Evolutionary conservation across 2,888 invertebrate species (phyloP).

Genomic region (Luperina testacea): DNA sequence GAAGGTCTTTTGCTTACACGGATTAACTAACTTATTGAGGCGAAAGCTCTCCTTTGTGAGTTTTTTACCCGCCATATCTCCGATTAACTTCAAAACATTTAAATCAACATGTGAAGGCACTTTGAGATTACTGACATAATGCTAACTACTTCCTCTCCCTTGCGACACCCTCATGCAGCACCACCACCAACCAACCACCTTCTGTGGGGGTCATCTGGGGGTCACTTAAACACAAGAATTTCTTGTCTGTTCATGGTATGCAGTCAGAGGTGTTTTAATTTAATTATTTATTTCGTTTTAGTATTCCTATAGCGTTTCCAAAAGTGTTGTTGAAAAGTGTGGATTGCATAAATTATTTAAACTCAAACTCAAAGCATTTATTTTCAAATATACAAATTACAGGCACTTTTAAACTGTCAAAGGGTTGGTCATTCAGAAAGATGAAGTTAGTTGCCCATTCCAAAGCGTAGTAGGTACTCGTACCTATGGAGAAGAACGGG

Average conservation of each 20-base stretch:
- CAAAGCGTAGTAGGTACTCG: neutral
- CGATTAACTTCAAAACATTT: neutral
- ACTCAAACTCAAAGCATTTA: neutral
- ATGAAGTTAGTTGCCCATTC: neutral
- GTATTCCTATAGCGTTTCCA: neutral
- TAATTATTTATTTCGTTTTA: neutral
- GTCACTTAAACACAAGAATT: neutral
- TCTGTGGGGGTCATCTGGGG: neutral
- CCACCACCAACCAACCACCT: neutral
- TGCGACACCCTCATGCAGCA: neutral
- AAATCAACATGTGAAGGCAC: neutral
- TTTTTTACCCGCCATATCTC: conserved; percentile 1
- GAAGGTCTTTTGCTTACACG: neutral
- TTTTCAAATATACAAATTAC: neutral
- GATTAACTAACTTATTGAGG: neutral
- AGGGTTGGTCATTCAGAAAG: neutral
- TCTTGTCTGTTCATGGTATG: neutral
- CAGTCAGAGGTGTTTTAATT: neutral
- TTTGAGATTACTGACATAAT: neutral
- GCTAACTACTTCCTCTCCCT: no score
- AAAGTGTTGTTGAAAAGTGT: neutral
- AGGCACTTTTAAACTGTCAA: neutral
- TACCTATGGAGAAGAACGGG: neutral
- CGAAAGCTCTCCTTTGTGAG: neutral
- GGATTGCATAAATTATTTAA: neutral